phyloP scores from a whole-genome alignment of 2,888 invertebrate genomes.

The Cordilura impudica region DNA sequence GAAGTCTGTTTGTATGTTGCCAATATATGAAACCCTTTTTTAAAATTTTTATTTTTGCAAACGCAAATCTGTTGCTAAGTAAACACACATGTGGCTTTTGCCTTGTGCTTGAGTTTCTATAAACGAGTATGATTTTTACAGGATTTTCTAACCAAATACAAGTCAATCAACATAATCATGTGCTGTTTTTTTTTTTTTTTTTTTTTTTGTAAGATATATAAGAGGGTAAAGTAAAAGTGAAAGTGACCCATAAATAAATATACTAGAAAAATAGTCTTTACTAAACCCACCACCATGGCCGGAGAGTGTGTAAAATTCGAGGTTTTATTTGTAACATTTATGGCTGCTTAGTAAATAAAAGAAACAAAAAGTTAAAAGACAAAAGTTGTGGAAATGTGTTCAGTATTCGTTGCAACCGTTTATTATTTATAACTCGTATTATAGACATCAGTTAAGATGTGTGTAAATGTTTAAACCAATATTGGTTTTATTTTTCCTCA shows the following conservation, averaged over 20 bases:
- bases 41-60: background rate
- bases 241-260: conserved; percentile 62
- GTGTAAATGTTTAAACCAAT: conserved; percentile 57
- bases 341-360: no score
- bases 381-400: no score
- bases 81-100: conserved; percentile 61
- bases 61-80: conserved; percentile 53
- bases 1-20: background rate
- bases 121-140: conserved; percentile 35
- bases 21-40: conserved; percentile 58
- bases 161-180: conserved; percentile 63
- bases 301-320: background rate
- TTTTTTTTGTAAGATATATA: background rate
- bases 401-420: background rate
- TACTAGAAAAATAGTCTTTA: background rate
- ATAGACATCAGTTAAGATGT: conserved; percentile 15
- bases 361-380: no score
- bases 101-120: conserved; percentile 7
- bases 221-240: conserved; percentile 48
- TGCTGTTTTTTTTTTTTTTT: conserved; percentile 2
- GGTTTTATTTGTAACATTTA: background rate
- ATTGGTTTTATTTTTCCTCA: conserved; percentile 49
- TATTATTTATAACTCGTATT: background rate
- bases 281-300: background rate
- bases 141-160: conserved; percentile 61